Evolutionary conservation across 2,888 invertebrate species (phyloP).

Genomic region (Plemyria rubiginata): DNA sequence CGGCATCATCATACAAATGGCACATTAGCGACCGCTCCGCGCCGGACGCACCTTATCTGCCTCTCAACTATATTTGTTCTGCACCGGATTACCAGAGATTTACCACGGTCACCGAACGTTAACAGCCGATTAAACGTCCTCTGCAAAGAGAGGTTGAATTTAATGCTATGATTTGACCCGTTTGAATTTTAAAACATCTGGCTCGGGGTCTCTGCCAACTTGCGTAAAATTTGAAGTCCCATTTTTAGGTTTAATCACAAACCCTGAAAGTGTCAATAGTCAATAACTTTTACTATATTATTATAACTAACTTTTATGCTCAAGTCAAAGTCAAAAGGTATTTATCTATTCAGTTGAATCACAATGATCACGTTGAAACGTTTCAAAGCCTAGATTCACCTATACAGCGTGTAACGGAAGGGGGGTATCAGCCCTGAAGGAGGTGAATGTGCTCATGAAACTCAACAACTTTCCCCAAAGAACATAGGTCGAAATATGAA

Average conservation of each 20-base stretch:
- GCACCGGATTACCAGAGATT: slow-evolving; percentile 79
- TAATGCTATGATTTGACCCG: slow-evolving; percentile 61
- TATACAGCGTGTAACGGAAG: no score
- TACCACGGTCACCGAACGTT: slow-evolving; percentile 78
- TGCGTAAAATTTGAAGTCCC: background rate
- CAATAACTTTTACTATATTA: background rate
- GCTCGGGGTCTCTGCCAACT: slow-evolving; percentile 39
- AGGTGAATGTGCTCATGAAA: no score
- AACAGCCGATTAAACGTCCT: slow-evolving; percentile 79
- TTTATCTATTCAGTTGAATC: no score
- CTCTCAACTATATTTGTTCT: slow-evolving; percentile 83
- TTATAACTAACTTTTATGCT: background rate
- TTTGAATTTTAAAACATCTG: slow-evolving; percentile 59
- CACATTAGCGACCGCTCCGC: slow-evolving; percentile 71
- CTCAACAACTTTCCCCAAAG: no score
- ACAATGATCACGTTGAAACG: no score
- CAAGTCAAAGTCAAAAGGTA: no score
- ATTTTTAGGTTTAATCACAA: background rate
- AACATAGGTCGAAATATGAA: no score
- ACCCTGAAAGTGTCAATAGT: background rate
- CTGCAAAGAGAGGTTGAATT: slow-evolving; percentile 77
- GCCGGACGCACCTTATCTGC: slow-evolving; percentile 81
- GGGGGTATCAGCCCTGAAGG: no score
- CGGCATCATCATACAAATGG: slow-evolving; percentile 83
- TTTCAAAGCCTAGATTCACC: no score